Base-by-base conservation (phyloP, 1,140 invertebrate species). In the Cydia splendana region DNA sequence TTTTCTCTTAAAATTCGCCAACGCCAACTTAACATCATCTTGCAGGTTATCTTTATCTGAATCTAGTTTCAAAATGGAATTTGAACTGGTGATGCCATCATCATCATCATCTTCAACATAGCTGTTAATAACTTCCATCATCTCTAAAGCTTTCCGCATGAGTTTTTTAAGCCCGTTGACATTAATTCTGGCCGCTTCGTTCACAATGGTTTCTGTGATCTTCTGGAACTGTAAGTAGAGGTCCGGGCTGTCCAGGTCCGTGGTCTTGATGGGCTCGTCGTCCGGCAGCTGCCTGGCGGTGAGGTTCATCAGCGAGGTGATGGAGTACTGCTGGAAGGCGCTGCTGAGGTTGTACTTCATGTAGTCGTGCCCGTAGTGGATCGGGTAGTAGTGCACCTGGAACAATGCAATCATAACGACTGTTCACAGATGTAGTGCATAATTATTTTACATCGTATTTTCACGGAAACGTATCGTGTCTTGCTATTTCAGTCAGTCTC, bases 181-280 rank as follows among this genome's bases (percentile, higher is more conserved):
- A 65, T 88, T 82, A 0, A 83, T 76, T 18, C 87, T 87, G 0
- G 78, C 80, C 0, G 89, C 84, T 3, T 86, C 83, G 0, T 74
- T 18, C 0, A 87, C 53, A 15, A 92, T 87, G 38, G 69, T 80
- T 2, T 86, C 81, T 78, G 90, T 84, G 6, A 92, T 48, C 0
- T 69, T 78, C 80, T 88, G 89, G 45, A 92, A 90, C 12, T 88
- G 80, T 15, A 77, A 9, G 62, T 88, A 87, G 0, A 87, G n/a
- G n/a, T 91, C 67, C 2, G 67, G 67, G 51, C 6, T 53, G 51
- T 34, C 28, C 0, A 69, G 65, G 2, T 30, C 45, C 2, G 15
- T 9, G 4, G 4, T 71, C 9, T 4, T 71, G 30, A 38, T 4
- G 38, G 38, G 12, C 28, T 38, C 5, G n/a, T 13, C 15, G 34